phyloP scores from a whole-genome alignment of 2,797 vertebrate species.

The Bradypodion ventrale region DNA sequence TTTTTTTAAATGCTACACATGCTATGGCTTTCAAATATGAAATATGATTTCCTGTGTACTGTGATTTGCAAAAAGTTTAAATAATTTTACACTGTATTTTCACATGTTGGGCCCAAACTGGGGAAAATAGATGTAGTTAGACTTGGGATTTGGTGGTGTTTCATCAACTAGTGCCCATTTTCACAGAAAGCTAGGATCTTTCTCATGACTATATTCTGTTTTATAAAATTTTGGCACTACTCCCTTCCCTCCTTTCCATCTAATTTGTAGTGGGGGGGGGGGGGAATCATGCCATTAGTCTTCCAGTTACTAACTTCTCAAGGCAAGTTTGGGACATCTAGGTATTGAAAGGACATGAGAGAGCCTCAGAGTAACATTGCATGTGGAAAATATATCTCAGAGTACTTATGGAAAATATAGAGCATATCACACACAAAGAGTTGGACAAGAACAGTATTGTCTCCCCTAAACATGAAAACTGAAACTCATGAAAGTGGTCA shows the following conservation, averaged over 20 bases:
- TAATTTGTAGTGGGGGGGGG: conserved; percentile 15
- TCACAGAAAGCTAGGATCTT: conserved; percentile 40
- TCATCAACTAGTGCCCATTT: conserved; percentile 58
- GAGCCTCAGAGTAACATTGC: conserved; percentile 75
- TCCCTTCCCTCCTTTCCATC: conserved; percentile 45
- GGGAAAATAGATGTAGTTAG: conserved; percentile 54
- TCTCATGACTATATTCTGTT: conserved; percentile 71
- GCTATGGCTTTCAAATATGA: conserved; percentile 71
- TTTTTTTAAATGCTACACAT: conserved; percentile 70
- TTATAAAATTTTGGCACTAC: not conserved
- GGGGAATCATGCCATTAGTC: conserved; percentile 56
- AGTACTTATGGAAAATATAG: conserved; percentile 36
- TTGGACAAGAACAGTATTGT: not conserved
- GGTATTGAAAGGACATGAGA: conserved; percentile 43
- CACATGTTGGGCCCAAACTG: conserved; percentile 51
- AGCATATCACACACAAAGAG: not conserved
- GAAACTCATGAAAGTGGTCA: not conserved
- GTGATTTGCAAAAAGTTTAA: conserved; percentile 47
- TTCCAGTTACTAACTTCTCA: conserved; percentile 63
- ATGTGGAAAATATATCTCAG: conserved; percentile 58
- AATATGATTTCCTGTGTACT: conserved; percentile 73
- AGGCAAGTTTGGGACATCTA: conserved; percentile 52
- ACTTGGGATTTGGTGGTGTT: conserved; percentile 57
- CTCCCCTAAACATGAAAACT: not conserved
- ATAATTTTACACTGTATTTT: conserved; percentile 52